Evolutionary conservation across 2,888 invertebrate genomes (phyloP).

Genomic region (Eristalinus sepulchralis): DNA sequence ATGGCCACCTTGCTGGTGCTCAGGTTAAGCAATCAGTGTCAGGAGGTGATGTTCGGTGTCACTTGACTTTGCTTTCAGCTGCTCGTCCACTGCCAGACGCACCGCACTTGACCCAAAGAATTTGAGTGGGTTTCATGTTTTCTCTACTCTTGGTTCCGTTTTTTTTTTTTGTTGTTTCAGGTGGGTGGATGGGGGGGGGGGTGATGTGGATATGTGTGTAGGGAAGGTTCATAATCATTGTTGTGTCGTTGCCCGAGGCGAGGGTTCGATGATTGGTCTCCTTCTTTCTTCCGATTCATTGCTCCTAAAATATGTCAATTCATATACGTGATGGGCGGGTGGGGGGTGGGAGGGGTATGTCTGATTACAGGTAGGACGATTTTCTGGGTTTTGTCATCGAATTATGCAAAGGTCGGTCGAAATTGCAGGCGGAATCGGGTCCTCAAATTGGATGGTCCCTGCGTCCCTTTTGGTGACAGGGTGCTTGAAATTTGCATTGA

Average conservation of each 20-base stretch:
- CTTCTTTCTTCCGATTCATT: slow-evolving; percentile 31
- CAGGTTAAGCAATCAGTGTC: slow-evolving; percentile 63
- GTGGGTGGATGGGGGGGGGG: too few species aligned
- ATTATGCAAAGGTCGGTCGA: neutral
- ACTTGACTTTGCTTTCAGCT: slow-evolving; percentile 10
- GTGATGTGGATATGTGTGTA: slow-evolving; percentile 5
- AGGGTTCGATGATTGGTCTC: slow-evolving; percentile 33
- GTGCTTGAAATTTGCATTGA: neutral
- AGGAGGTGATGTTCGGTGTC: slow-evolving; percentile 45
- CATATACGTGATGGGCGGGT: slow-evolving; percentile 1
- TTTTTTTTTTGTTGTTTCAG: slow-evolving; percentile 22
- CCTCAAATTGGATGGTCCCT: neutral
- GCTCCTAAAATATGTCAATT: slow-evolving; percentile 39
- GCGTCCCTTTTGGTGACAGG: neutral
- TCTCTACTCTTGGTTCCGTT: neutral
- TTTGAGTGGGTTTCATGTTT: slow-evolving; percentile 10
- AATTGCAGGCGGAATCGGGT: neutral
- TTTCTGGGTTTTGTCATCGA: neutral
- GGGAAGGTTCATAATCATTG: slow-evolving; percentile 14
- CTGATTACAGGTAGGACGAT: too few species aligned
- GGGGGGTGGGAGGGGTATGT: neutral
- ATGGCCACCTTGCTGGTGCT: slow-evolving; percentile 56
- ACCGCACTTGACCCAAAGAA: slow-evolving; percentile 24
- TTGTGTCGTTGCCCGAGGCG: slow-evolving; percentile 23
- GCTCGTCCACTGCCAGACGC: slow-evolving; percentile 15